phyloP scores from a whole-genome alignment of 2,797 vertebrate species.

The Luscinia luscinia region DNA sequence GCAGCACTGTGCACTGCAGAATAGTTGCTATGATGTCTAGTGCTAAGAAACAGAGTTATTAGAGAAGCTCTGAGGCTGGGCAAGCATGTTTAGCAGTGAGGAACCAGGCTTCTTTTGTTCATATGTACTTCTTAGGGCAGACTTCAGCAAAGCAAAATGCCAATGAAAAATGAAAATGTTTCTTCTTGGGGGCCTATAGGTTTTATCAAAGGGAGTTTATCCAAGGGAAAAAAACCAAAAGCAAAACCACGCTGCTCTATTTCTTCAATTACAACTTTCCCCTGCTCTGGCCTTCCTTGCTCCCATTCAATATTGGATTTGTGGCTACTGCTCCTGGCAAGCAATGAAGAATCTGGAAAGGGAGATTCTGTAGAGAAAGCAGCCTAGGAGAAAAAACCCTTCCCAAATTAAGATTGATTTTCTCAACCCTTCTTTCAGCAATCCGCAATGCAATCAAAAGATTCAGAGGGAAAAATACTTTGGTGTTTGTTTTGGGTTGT shows the following conservation, averaged over 20 bases:
- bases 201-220: background rate
- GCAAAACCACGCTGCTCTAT: background rate
- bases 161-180: background rate
- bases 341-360: background rate
- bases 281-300: background rate
- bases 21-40: background rate
- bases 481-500: background rate
- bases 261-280: background rate
- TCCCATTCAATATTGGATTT: background rate
- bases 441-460: background rate
- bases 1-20: background rate
- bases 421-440: background rate
- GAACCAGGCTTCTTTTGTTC: background rate
- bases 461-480: background rate
- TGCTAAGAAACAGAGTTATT: background rate
- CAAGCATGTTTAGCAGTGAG: background rate
- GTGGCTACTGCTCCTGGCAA: background rate
- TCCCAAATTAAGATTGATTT: background rate
- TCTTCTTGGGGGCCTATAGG: background rate
- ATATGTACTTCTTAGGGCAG: background rate
- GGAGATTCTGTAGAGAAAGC: background rate
- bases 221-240: background rate
- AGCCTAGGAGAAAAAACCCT: background rate
- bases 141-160: background rate
- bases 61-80: background rate